phyloP scores from a whole-genome alignment of 2,888 invertebrate species.

The Cryptus viduatorius region DNA sequence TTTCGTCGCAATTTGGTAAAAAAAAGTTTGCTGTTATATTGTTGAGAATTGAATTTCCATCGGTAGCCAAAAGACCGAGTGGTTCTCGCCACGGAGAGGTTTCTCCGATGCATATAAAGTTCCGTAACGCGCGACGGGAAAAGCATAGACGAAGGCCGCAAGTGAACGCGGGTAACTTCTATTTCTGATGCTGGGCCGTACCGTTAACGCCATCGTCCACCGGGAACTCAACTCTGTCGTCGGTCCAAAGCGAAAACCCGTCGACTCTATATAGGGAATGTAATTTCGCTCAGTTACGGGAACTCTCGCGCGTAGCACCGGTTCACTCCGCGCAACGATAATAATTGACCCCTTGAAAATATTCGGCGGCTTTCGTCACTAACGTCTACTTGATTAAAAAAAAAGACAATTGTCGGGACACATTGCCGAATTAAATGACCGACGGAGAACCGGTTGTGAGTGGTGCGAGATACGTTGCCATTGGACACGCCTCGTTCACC shows the following conservation, averaged over 20 bases:
- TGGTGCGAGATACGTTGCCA: constrained; percentile 36
- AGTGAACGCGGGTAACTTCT: constrained; percentile 33
- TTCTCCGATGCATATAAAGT: constrained; percentile 12
- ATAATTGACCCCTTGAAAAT: too few relatives aligned
- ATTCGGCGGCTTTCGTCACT: too few relatives aligned
- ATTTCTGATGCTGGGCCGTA: constrained; percentile 46
- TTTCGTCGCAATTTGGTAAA: not conserved
- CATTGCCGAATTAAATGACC: not conserved
- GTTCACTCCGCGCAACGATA: too few relatives aligned
- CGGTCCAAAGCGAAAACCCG: constrained; percentile 8
- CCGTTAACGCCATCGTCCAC: constrained; percentile 40
- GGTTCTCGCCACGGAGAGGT: not conserved
- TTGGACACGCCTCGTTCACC: constrained; percentile 42
- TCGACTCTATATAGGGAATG: constrained; percentile 12
- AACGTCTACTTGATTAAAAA: too few relatives aligned
- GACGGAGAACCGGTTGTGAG: constrained; percentile 23
- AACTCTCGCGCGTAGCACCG: too few relatives aligned
- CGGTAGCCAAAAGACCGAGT: not conserved
- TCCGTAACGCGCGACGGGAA: not conserved
- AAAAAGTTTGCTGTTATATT: not conserved
- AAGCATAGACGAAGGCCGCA: not conserved
- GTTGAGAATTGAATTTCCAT: not conserved
- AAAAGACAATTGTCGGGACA: not conserved
- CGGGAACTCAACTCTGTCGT: constrained; percentile 27
- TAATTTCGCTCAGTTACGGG: not conserved